Base-by-base conservation (phyloP, 23 tunicate genomes). In the Trididemnum clinides region DNA sequence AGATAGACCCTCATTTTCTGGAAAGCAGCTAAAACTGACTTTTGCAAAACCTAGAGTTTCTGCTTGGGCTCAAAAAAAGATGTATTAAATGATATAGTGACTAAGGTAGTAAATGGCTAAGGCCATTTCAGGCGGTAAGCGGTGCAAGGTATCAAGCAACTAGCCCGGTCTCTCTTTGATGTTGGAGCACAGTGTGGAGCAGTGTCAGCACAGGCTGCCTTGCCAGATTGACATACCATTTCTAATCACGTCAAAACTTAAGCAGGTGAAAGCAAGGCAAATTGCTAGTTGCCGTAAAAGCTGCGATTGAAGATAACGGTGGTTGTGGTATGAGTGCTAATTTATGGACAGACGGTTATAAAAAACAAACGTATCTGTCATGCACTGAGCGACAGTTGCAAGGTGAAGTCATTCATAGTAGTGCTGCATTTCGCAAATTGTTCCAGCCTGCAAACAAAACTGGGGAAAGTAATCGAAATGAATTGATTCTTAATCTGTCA, bases 301-400 rank as follows among this genome's bases (percentile, higher is more conserved):
- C 23, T 32, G 82, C 82, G 49, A 50, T 72, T 31, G 34, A 77
- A 6, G 20, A 21, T 39, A 77, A 77, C 50, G 64, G 82, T 33
- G 82, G 82, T 25, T 1, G 49, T 28, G 82, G 82, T 27, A 50
- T 77, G 33, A 49, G 34, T 23, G 64, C 44, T 44, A 64, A 77
- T 50, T 30, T 77, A 7, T 50, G 82, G 82, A 77, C 82, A 4
- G 34, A 77, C 44, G 50, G 64, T 33, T 39, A 77, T 50, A 77
- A 77, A 77, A 75, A 50, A 30, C 33, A 50, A 49, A 49, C 34
- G 21, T 77, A 50, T 77, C 20, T 77, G 82, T 77, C 82, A 77
- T 50, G 82, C 30, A 77, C 82, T 27, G 82, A 33, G 18, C 82
- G 50, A 6, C 29, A 39, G 77, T 15, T 71, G 10, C 44, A 71